Evolutionary conservation across 2,888 invertebrate genomes (phyloP), one percentile per base, ranked within the genome.

Genomic region (Anoplius nigerrimus): DNA sequence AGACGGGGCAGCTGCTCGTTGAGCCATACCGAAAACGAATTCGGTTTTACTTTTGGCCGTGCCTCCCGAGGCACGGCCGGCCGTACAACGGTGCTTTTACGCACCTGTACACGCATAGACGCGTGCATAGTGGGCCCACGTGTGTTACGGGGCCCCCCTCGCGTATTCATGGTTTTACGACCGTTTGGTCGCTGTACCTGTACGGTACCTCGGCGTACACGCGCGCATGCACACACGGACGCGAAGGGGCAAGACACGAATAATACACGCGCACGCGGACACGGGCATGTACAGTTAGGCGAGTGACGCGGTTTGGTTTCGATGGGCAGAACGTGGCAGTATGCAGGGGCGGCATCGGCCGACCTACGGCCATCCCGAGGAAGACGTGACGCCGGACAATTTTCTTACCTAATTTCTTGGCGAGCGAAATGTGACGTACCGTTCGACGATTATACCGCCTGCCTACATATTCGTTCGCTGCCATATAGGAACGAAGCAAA

Each of bases 41-140:
- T 86, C 86, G 80, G 87, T 87, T 87, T 87, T 87, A 87, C 86
- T 86, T 87, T 86, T 86, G 83, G 81, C 76, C 68, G 76, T 68
- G 72, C 72, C 76, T 62, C 64, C 62, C 27, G 57, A 18, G 27
- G 15, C 43, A 27, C 34, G 27, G 16, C 18, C 66, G 34, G 22
- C 58, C 60, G 65, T 71, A 55, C 80, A 85, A 85, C 84, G 84
- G 84, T 84, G 78, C 81, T 80, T 81, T 82, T 71, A 75, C 79
- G 74, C 78, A 76, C 76, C 79, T 74, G 78, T 73, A 78, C 76
- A 73, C 77, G 79, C 76, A 78, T 75, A 78, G 76, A 76, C 67
- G 63, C 68, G 70, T 71, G 77, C 77, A 78, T 69, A 75, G 71
- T 67, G 75, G n/a, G 69, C 69, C 72, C 78, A 77, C 77, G 73